Base-by-base conservation (phyloP, 2,113 vertebrate genomes). In the Hemiprocne comata region DNA sequence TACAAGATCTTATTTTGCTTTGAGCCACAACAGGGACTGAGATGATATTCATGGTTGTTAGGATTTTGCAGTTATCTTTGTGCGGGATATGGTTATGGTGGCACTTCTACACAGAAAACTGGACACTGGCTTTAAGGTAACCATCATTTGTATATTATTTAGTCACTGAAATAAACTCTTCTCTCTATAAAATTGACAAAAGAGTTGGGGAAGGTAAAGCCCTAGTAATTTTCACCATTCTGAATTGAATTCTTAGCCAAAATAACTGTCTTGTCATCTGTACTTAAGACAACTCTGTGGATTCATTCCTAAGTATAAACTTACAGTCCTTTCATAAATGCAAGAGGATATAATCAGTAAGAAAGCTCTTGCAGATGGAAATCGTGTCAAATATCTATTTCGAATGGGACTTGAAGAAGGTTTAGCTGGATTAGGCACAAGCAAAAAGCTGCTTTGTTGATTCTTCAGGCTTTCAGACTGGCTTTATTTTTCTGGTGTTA, bases 371-470 rank as follows among this genome's bases (percentile, higher is more conserved):
- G 74, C 55, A 64, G 62, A 73, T 89, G 55, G 42, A 91, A 95
- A 58, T 89, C 44, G 36, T 62, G 36, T 89, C 62, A 89, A 87
- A 48, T 28, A 46, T 77, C 66, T 89, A 3, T 91, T 95, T 54
- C 50, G 29, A 93, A 75, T 85, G 60, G 33, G 75, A 85, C 36
- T 90, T 51, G 79, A 89, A 95, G 89, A 87, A 58, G 67, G 81
- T 93, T 96, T 94, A 95, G 58, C 87, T 87, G 94, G 93, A 93
- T 94, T 95, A 95, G 23, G 67, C 66, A 65, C 38, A 54, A 46
- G 76, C 76, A 89, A 83, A 92, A 95, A 94, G 44, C 91, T 87
- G 42, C 85, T 96, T 94, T 89, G 77, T 87, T 89, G 77, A 91
- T 89, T 95, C 85, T 84, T 82, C 36, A 62, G 67, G 58, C 78